Percentiles rank a stretch among this genome's conserved stretches.
Evolutionary conservation across 2,888 invertebrate genomes (phyloP).

Genomic region (Platypus cylindrus): DNA sequence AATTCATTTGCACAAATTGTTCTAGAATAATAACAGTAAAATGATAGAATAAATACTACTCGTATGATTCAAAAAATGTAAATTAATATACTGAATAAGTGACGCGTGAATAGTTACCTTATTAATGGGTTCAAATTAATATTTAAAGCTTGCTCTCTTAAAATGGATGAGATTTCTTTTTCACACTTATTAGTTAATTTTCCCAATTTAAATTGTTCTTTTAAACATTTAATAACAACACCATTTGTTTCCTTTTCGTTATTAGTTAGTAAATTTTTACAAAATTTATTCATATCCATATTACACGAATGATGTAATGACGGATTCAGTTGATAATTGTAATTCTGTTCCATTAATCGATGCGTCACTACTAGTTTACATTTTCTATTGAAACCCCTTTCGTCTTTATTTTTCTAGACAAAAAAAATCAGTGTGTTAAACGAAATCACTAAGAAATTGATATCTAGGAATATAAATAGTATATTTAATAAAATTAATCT

Average conservation of each 20-base stretch:
- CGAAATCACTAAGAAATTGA: no score
- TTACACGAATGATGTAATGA: constrained; percentile 70
- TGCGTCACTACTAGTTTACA: constrained; percentile 77
- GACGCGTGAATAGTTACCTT: constrained; percentile 6
- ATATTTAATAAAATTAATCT: neutral
- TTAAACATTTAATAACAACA: constrained; percentile 71
- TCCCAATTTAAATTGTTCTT: constrained; percentile 62
- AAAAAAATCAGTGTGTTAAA: neutral
- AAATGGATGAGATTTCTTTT: constrained; percentile 65
- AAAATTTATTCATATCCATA: constrained; percentile 61
- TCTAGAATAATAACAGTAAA: no score
- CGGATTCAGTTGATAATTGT: constrained; percentile 82
- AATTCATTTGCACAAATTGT: constrained; percentile 67
- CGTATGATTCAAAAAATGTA: no score
- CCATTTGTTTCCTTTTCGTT: constrained; percentile 59
- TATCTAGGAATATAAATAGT: neutral
- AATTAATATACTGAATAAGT: no score
- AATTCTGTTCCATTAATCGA: constrained; percentile 80
- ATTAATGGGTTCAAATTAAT: constrained; percentile 82
- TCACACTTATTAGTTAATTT: constrained; percentile 66
- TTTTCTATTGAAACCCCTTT: constrained; percentile 64
- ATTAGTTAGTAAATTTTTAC: constrained; percentile 32
- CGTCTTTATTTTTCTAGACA: constrained; percentile 55
- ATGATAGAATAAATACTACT: no score
- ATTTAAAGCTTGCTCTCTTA: constrained; percentile 82